These are phyloP conservation scores for Anas capensis DNA, from an alignment of 2,797 vertebrate genomes.

Conservation along the genomic window DNA sequence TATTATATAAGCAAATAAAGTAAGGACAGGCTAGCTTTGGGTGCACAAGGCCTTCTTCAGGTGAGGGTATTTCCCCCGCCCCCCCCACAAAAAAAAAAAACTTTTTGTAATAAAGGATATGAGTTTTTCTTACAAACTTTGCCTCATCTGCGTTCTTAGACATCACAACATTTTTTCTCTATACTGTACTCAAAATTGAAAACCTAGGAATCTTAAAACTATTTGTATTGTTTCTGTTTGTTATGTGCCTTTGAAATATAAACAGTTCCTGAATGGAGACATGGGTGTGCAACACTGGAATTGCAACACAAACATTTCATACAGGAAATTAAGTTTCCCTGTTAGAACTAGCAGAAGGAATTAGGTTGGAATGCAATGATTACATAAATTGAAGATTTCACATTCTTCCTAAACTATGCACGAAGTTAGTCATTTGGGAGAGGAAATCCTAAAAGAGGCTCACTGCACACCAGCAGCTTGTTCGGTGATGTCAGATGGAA, in stretches of 20 bases:
- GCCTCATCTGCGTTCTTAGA: not conserved
- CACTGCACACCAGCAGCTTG: not conserved
- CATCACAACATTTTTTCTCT: not conserved
- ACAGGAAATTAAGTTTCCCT: not conserved
- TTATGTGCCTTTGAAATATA: not conserved
- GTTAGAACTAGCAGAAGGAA: not conserved
- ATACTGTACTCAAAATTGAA: not conserved
- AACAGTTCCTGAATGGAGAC: not conserved
- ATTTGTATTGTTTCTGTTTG: not conserved
- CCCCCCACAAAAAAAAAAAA: not conserved
- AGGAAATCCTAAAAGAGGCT: not conserved
- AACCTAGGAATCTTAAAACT: not conserved
- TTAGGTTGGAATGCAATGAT: not conserved
- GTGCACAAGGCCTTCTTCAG: not conserved
- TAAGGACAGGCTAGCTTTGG: not conserved
- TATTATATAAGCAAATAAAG: not conserved
- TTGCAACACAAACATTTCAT: not conserved
- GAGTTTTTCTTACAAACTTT: not conserved
- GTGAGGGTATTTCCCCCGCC: rapidly evolving
- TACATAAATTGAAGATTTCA: not conserved
- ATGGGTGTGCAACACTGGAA: not conserved
- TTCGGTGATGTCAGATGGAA: not conserved
- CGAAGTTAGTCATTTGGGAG: not conserved
- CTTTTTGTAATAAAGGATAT: not conserved
- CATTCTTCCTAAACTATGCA: not conserved